Conservation (phyloP, 2,797 vertebrate genomes). For the Platalea minor region DNA sequence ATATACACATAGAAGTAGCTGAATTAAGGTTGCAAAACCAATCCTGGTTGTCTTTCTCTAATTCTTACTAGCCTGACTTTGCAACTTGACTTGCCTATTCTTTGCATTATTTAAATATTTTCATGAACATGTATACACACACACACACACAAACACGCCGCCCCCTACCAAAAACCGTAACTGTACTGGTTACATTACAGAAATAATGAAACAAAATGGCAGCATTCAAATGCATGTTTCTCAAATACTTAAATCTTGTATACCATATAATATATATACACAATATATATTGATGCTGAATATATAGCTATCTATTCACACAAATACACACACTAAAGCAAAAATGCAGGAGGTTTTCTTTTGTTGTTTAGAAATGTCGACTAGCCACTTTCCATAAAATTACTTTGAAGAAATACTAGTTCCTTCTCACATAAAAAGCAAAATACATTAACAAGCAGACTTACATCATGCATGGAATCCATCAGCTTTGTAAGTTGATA, state of each 20-base stretch:
- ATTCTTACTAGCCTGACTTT: background rate
- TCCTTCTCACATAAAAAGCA: background rate
- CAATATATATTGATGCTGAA: background rate
- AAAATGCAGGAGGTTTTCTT: background rate
- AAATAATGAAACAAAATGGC: background rate
- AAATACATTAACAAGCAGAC: background rate
- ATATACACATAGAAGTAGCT: background rate
- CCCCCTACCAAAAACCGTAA: background rate
- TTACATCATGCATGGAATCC: slow-evolving; percentile 93
- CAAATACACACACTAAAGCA: background rate
- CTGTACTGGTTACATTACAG: background rate
- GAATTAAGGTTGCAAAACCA: background rate
- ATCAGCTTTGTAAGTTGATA: slow-evolving; percentile 96
- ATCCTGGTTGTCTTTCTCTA: background rate
- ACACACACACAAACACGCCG: too few species aligned
- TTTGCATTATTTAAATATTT: background rate
- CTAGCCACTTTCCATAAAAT: background rate
- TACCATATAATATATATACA: background rate
- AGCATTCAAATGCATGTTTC: background rate
- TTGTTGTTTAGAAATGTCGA: background rate
- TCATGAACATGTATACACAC: background rate
- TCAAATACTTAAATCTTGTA: background rate
- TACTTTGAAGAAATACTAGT: background rate
- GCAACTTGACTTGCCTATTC: background rate
- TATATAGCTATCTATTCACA: background rate